phyloP scores from a whole-genome alignment of 2,888 invertebrate species.

The Sinohyriopsis cumingii region DNA sequence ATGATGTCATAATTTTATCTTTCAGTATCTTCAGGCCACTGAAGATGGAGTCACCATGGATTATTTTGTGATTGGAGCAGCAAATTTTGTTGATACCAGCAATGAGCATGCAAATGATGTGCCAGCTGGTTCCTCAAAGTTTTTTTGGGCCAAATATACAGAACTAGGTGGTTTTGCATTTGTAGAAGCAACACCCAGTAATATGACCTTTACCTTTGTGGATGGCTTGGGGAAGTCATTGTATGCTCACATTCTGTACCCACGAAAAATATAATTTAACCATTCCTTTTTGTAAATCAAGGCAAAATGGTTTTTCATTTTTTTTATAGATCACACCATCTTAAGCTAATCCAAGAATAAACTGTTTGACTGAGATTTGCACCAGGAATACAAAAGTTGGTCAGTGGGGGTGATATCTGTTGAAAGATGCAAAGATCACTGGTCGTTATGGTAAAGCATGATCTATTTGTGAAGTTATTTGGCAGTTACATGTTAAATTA shows the following conservation, averaged over 20 bases:
- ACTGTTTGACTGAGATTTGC: too few relatives aligned
- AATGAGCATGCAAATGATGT: conserved; percentile 60
- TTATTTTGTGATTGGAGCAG: conserved; percentile 72
- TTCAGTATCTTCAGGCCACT: conserved; percentile 59
- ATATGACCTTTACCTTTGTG: conserved; percentile 63
- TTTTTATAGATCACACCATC: too few relatives aligned
- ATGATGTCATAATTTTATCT: conserved; percentile 5
- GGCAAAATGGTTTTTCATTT: too few relatives aligned
- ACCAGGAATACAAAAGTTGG: too few relatives aligned
- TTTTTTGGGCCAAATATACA: conserved; percentile 68
- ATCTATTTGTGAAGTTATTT: too few relatives aligned
- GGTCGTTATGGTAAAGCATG: too few relatives aligned
- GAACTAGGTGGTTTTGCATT: conserved; percentile 69
- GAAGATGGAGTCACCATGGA: conserved; percentile 59
- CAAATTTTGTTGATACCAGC: conserved; percentile 70
- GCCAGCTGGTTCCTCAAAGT: conserved; percentile 58
- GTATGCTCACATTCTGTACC: conserved; percentile 51
- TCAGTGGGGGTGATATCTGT: too few relatives aligned
- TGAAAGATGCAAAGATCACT: too few relatives aligned
- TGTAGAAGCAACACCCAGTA: conserved; percentile 52
- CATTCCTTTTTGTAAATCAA: too few relatives aligned
- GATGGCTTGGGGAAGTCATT: conserved; percentile 50
- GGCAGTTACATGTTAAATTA: too few relatives aligned
- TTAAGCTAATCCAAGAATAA: too few relatives aligned
- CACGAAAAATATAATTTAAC: conserved; percentile 17